Evolutionary conservation across 2,797 vertebrate genomes (phyloP).

Genomic region (Lepidocolaptes lacrymiger): DNA sequence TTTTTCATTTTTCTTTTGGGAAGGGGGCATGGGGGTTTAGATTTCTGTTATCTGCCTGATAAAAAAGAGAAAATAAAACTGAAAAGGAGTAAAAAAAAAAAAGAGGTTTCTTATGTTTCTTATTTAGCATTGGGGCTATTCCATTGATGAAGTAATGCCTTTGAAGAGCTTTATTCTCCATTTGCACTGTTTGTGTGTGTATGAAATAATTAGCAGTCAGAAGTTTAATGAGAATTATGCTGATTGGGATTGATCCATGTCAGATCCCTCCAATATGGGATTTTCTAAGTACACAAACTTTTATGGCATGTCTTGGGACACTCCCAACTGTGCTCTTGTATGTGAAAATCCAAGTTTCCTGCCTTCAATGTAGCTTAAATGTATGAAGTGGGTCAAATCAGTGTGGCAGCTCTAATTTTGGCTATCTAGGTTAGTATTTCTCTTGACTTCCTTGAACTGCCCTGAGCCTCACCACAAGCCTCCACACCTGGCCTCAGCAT

Average conservation of each 20-base stretch:
- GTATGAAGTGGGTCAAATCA: no score
- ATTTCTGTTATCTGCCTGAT: background rate
- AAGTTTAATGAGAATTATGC: background rate
- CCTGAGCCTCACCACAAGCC: rapidly evolving
- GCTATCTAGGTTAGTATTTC: background rate
- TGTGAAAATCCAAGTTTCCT: rapidly evolving
- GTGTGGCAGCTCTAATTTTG: background rate
- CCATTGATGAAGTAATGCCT: background rate
- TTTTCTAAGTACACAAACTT: background rate
- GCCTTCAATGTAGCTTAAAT: background rate
- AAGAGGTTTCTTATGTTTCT: background rate
- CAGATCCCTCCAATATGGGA: rapidly evolving
- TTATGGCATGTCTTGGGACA: rapidly evolving
- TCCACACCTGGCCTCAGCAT: rapidly evolving
- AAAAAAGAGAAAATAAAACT: background rate
- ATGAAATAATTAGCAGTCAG: background rate
- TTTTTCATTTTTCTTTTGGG: background rate
- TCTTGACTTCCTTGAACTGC: rapidly evolving
- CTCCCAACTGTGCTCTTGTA: background rate
- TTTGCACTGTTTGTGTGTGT: rapidly evolving
- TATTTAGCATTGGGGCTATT: background rate
- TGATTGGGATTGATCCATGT: background rate
- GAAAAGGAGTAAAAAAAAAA: background rate
- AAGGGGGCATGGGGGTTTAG: background rate
- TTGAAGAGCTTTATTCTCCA: background rate